Conservation (phyloP, 2,888 invertebrate species). For the Athalia rosae region DNA sequence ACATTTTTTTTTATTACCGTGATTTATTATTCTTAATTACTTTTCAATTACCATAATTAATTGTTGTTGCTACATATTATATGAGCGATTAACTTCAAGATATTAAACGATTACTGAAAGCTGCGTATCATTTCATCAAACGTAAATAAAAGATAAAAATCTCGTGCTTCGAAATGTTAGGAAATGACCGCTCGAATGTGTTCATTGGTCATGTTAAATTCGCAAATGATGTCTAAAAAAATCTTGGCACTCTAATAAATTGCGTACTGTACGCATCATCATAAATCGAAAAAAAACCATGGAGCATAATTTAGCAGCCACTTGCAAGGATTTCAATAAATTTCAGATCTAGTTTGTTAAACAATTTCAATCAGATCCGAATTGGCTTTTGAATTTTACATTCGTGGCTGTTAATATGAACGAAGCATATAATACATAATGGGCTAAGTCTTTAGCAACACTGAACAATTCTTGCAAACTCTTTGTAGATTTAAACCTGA, state of each 20-base stretch:
- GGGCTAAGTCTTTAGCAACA: neutral
- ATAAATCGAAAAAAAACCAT: neutral
- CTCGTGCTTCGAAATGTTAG: neutral
- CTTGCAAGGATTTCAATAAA: neutral
- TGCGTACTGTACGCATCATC: neutral
- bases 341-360: neutral
- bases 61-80: too few species aligned
- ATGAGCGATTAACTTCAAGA: too few species aligned
- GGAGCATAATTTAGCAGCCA: neutral
- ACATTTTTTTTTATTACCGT: conserved; percentile 7
- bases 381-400: neutral
- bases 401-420: conserved; percentile 6
- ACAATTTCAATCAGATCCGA: neutral
- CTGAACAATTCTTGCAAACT: conserved; percentile 53
- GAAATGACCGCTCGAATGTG: conserved; percentile 21
- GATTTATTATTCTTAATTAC: neutral
- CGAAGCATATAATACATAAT: neutral
- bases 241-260: conserved; percentile 2
- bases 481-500: conserved; percentile 76
- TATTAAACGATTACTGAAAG: neutral
- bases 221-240: neutral
- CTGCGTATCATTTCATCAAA: neutral
- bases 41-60: conserved; percentile 9
- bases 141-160: neutral
- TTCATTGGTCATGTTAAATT: conserved; percentile 4